phyloP scores from a whole-genome alignment of 2,113 vertebrate species.

The Acinonyx jubatus region DNA sequence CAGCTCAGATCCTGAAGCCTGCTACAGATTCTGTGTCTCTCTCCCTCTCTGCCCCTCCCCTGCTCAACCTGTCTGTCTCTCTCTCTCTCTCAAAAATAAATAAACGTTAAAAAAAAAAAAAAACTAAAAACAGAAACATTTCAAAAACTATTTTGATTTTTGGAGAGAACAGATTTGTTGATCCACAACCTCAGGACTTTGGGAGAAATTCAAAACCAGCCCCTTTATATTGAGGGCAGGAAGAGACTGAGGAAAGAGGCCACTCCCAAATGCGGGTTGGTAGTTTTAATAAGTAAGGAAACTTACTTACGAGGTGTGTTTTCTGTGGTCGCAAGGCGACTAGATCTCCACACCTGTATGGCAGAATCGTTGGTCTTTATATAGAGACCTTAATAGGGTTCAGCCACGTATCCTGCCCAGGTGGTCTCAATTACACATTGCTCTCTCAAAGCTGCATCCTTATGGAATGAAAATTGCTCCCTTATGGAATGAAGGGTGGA shows the following conservation, averaged over 20 bases:
- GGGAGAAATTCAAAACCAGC: no score
- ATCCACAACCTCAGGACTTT: background rate
- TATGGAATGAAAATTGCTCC: background rate
- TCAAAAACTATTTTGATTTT: background rate
- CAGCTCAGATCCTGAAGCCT: no score
- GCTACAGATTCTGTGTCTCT: no score
- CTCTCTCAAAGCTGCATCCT: background rate
- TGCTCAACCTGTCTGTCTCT: background rate
- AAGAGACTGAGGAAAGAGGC: background rate
- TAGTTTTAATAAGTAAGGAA: background rate
- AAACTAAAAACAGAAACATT: no score
- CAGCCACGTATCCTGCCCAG: no score
- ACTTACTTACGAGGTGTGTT: background rate
- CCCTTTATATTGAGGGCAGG: background rate
- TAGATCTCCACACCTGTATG: background rate
- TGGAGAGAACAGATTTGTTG: background rate
- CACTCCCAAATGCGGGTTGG: background rate
- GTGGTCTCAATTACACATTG: accelerated
- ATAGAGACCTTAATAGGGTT: no score
- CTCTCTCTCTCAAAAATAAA: no score
- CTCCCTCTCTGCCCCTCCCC: no score
- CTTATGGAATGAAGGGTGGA: background rate
- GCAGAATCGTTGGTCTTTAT: no score
- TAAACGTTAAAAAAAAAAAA: no score
- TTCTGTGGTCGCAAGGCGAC: background rate